Evolutionary conservation across 1,140 invertebrate species (phyloP), one percentile per base, ranked within the genome.

Genomic region (Hesperophylax magnus): DNA sequence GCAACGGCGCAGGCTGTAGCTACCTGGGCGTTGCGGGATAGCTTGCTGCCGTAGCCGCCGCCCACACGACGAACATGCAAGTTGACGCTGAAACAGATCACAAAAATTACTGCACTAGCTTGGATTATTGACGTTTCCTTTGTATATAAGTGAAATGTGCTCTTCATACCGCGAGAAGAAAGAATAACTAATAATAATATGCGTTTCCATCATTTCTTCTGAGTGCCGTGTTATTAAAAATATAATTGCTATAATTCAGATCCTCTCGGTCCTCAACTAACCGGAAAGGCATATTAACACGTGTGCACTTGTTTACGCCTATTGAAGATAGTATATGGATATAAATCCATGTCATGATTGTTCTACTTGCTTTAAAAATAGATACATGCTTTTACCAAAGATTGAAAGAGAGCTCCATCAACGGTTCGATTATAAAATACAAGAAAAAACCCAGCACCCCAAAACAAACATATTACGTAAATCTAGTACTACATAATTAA

Each of bases 61-160:
- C 89, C 89, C 8, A 90, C 84, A 74, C 89, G 85, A 60, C 88
- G 84, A 3, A 90, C 87, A n/a, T 89, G 86, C 1, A 90, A 85
- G 80, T 90, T 89, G 7, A 90, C 84, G 31, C 89, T 90, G 54
- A 69, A 89, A 88, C 71, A 17, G 8, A 34, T 18, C 17, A 31
- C 1, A 27, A 67, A 24, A 34, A 15, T 34, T 17, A 17, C 9
- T 39, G 18, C 63, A 67, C 22, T 65, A 0, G 6, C 2, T 27
- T 65, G 24, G 11, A 27, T 17, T 22, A 20, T 14, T n/a, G 5
- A 56, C 20, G 20, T n/a, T n/a, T 56, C 20, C 20, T 3, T 15
- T 20, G 6, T 14, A 0, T 15, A 2, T 20, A 63, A 63, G 24
- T 1, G 24, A 61, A 17, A 15, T 63, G 60, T 63, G 5, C n/a